Evolutionary conservation across 2,113 vertebrate genomes (phyloP), one percentile per base, ranked within the genome.

Genomic region (Cephalopterus ornatus): DNA sequence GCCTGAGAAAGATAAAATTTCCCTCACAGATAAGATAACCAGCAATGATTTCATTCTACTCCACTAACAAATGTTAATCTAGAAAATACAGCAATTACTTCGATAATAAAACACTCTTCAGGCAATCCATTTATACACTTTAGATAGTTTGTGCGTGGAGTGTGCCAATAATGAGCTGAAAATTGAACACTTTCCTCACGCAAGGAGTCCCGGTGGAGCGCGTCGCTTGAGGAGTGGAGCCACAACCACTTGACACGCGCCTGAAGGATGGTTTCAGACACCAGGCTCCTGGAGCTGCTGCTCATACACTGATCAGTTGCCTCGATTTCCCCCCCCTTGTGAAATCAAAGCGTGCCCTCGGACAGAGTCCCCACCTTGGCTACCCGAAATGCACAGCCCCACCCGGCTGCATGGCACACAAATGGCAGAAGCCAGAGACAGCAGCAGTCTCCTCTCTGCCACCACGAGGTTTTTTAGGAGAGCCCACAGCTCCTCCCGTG

Each of bases 31-130:
- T 65, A 72, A 75, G 59, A 94, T 62, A 81, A 58, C 21, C 4
- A 9, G 53, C 2, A 15, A 47, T 4, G 37, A 83, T 63, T 75
- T 92, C 83, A 19, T 72, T 18, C 83, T 47, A 15, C 61, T 49
- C 44, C 56, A 41, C 68, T 79, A 68, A 49, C 70, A 81, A 90
- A 77, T 1, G 63, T 71, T 83, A 53, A 83, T 77, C 78, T 56
- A 61, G 92, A 85, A 92, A 94, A 90, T 14, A 61, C n/a, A 77
- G 68, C 89, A 75, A 94, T 76, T 95, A 90, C 61, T 75, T 55
- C 0, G 6, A 65, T 35, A 91, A 71, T 73, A 75, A 93, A 91
- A 19, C 68, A 22, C 90, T 50, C 74, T 53, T 53, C 47, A 46
- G 55, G 47, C 14, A 0, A 41, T 58, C 59, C 71, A 33, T 81